Conservation (phyloP, 2,113 vertebrate species). For the Alethe castanea region DNA sequence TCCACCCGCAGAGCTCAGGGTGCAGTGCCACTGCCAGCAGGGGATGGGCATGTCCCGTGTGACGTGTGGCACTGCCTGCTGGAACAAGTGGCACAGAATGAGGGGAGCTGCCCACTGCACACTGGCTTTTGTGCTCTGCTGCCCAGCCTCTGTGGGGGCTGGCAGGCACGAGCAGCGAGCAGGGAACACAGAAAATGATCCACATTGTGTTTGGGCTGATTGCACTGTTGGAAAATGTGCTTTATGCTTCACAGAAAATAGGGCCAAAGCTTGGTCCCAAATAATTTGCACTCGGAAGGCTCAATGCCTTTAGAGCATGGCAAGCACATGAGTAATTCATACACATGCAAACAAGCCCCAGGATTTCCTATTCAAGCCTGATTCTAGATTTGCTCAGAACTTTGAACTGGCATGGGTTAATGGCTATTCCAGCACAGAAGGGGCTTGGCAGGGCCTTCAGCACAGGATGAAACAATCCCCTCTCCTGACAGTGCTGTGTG, state of each 20-base stretch:
- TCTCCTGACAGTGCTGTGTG: accelerated
- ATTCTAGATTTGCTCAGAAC: background rate
- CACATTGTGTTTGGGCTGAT: background rate
- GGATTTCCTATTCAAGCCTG: background rate
- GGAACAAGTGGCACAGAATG: background rate
- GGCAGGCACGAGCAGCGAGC: background rate
- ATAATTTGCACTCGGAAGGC: conserved; percentile 12
- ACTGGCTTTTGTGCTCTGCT: accelerated
- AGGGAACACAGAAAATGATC: background rate
- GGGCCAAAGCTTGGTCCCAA: background rate
- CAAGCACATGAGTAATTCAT: conserved; percentile 22
- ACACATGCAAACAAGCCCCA: background rate
- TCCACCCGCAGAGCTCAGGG: background rate
- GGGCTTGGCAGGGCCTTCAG: background rate
- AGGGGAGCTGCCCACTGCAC: accelerated
- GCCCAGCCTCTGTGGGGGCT: background rate
- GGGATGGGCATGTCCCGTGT: background rate
- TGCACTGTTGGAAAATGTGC: background rate
- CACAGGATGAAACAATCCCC: accelerated
- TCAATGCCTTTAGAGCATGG: background rate
- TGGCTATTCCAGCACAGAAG: background rate
- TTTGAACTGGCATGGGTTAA: background rate
- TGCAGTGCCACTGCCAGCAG: background rate
- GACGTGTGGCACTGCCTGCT: background rate
- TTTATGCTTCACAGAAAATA: background rate